Base-by-base conservation (phyloP, 2,888 invertebrate species). In the Pardosa pseudoannulata region DNA sequence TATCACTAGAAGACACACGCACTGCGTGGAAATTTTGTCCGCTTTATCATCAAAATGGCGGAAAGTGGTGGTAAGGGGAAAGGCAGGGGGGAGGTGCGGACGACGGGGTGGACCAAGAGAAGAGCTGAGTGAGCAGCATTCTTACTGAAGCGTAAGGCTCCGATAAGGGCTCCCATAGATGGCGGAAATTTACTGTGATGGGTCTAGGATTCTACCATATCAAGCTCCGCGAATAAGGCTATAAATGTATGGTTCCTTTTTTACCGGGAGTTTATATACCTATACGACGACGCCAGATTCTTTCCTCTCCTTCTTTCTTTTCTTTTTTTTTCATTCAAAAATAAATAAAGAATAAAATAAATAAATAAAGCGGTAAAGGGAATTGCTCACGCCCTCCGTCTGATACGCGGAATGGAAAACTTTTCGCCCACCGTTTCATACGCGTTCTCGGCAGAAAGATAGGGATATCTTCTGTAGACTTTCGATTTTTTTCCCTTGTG, bases 171-270 rank as follows among this genome's bases (percentile, higher is more conserved):
- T 41, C n/a, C 67, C 79, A 67, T 36, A 65, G 31, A 65, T 32
- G 70, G 72, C 71, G 72, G 83, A 85, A 85, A 85, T 85, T 85
- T 85, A 78, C 72, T 83, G 71, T 32, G 71, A 83, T 83, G 76
- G 71, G 64, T 56, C 71, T 29, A 70, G 82, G 19, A 5, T 56
- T 56, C 56, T 56, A n/a, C n/a, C 23, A 11, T 56, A 56, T 56
- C 56, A 56, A 56, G 23, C 9, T 16, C 9, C 16, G 46, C 23
- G 19, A 23, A 23, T 56, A 23, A 23, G 56, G 56, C 56, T 23
- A 56, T 56, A 56, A 56, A 56, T 56, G 23, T 56, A 56, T 56
- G 23, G 23, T 19, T 56, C 56, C 23, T 16, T 46, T n/a, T n/a
- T n/a, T 2, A 46, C 41, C 41, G 13, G 16, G 41, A 36, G 9